A percentile compares a stretch with the other conserved stretches of the same genome.
Evolutionary conservation across 37 sponge, comb jelly and placozoan genomes (phyloP).

Genomic region (Petrosia ficiformis): DNA sequence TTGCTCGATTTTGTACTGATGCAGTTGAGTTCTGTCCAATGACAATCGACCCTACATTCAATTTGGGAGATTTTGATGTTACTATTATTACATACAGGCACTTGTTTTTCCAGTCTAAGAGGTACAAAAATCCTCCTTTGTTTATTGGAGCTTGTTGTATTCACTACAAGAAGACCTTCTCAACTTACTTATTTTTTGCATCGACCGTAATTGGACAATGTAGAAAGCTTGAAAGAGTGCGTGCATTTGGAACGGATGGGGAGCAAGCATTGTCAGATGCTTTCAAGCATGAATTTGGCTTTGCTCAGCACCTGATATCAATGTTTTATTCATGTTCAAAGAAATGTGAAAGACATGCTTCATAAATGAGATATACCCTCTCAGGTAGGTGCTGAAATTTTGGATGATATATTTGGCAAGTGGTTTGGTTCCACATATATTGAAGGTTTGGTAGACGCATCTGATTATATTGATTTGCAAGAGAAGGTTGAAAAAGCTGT

Average conservation of each 20-base stretch:
- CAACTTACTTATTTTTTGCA: slow-evolving; percentile 58
- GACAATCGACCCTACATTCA: slow-evolving; percentile 57
- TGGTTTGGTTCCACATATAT: slow-evolving; percentile 19
- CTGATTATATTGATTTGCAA: slow-evolving; percentile 20
- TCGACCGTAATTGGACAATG: slow-evolving; percentile 53
- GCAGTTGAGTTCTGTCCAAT: slow-evolving; percentile 30
- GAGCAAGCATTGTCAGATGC: slow-evolving; percentile 41
- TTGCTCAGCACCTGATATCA: slow-evolving; percentile 41
- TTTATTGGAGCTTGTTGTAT: slow-evolving; percentile 21
- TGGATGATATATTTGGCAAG: slow-evolving; percentile 48
- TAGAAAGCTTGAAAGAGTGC: slow-evolving; percentile 33
- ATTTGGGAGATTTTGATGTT: slow-evolving; percentile 56
- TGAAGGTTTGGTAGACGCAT: slow-evolving; percentile 32
- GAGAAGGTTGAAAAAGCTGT: not conserved
- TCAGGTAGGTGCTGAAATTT: slow-evolving; percentile 6
- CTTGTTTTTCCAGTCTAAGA: slow-evolving; percentile 32
- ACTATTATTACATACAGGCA: slow-evolving; percentile 45
- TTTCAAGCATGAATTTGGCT: slow-evolving; percentile 49
- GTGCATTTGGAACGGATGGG: slow-evolving; percentile 51
- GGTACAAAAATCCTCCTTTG: slow-evolving; percentile 30
- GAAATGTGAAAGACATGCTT: slow-evolving; percentile 40
- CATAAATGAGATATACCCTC: slow-evolving; percentile 10
- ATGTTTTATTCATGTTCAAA: slow-evolving; percentile 30
- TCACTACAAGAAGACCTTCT: slow-evolving; percentile 30
- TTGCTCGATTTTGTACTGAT: slow-evolving; percentile 40